phyloP scores from a whole-genome alignment of 2,888 invertebrate genomes.

The Perizoma affinitatum region DNA sequence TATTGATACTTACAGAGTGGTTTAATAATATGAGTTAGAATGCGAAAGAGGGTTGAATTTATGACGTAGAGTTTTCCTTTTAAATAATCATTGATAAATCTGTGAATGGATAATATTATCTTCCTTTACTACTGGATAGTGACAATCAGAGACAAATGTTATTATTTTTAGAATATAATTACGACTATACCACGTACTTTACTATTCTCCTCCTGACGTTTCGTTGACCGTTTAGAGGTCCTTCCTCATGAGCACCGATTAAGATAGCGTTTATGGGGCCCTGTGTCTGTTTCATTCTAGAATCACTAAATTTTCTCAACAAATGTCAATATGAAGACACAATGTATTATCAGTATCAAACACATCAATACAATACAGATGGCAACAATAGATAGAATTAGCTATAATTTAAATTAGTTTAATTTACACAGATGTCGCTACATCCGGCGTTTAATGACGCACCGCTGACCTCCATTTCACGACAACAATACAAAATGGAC shows the following conservation, averaged over 20 bases:
- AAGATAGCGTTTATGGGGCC: too few relatives aligned
- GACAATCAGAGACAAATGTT: neutral
- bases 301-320: neutral
- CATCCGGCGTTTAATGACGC: conserved; percentile 39
- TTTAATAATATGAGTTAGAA: too few relatives aligned
- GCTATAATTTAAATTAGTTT: conserved; percentile 35
- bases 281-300: neutral
- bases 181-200: too few relatives aligned
- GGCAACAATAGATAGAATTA: conserved; percentile 34
- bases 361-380: conserved; percentile 28
- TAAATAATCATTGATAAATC: too few relatives aligned
- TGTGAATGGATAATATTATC: too few relatives aligned
- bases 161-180: too few relatives aligned
- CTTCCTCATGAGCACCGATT: too few relatives aligned
- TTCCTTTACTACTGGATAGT: neutral
- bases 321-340: neutral
- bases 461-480: conserved; percentile 58
- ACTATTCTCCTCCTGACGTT: too few relatives aligned
- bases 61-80: too few relatives aligned
- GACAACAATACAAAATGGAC: conserved; percentile 67
- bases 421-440: conserved; percentile 41
- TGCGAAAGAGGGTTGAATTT: too few relatives aligned
- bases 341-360: neutral
- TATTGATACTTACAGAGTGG: too few relatives aligned
- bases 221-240: too few relatives aligned